Evolutionary conservation across 2,888 invertebrate genomes (phyloP).

Genomic region (Ornithoptera alexandrae): DNA sequence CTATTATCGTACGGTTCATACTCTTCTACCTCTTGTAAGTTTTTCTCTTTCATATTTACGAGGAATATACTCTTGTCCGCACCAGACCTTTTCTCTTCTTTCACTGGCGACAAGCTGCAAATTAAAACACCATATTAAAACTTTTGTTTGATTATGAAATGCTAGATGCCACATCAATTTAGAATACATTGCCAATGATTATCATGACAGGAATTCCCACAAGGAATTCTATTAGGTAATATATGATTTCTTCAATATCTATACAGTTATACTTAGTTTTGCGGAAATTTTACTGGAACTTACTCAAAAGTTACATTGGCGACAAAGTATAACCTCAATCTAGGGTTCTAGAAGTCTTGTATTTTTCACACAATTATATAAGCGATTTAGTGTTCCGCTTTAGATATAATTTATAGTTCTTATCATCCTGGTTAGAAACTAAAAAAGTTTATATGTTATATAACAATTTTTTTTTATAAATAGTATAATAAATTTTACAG

Average conservation of each 20-base stretch:
- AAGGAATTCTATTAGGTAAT: too few species aligned
- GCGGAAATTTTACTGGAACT: too few species aligned
- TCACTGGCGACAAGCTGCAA: conserved; percentile 67
- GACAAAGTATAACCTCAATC: too few species aligned
- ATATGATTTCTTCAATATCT: too few species aligned
- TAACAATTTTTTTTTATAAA: neutral
- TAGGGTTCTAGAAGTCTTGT: too few species aligned
- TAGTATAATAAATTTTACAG: neutral
- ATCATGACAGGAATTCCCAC: too few species aligned
- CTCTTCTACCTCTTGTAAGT: conserved; percentile 74
- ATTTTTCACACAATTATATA: too few species aligned
- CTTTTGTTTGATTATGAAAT: neutral
- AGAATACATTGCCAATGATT: neutral
- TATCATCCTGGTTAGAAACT: too few species aligned
- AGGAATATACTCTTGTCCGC: conserved; percentile 65
- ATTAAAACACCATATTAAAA: conserved; percentile 5
- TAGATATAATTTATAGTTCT: too few species aligned
- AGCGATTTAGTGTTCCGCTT: too few species aligned
- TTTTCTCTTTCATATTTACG: conserved; percentile 75
- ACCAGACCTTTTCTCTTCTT: conserved; percentile 58
- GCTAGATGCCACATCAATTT: neutral
- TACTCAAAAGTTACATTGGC: too few species aligned
- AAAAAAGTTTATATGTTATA: neutral
- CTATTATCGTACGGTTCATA: conserved; percentile 86
- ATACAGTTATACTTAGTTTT: too few species aligned